Conservation (phyloP, 2,113 vertebrate species). For the Trichomycterus rosablanca region DNA sequence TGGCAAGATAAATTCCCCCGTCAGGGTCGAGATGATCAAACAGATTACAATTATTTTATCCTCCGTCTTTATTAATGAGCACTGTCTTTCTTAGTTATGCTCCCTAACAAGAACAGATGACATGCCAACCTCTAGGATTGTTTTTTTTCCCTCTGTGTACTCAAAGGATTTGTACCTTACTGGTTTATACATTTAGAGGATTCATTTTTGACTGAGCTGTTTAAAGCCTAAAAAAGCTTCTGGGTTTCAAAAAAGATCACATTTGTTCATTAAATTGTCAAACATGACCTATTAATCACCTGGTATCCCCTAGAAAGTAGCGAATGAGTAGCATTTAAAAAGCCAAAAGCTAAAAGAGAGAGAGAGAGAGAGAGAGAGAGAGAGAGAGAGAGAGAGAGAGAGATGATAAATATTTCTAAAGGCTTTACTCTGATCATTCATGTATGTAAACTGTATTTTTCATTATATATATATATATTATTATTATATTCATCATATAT, state of each 20-base stretch:
- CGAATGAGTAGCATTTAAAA: too few species aligned
- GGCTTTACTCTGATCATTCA: too few species aligned
- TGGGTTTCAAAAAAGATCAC: neutral
- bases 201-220: neutral
- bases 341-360: too few species aligned
- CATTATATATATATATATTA: too few species aligned
- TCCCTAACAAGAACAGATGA: constrained; percentile 76
- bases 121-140: constrained; percentile 67
- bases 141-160: constrained; percentile 37
- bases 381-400: too few species aligned
- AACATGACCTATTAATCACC: too few species aligned
- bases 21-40: constrained; percentile 77
- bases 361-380: too few species aligned
- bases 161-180: constrained; percentile 48
- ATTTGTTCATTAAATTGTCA: neutral
- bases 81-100: constrained; percentile 76
- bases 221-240: neutral
- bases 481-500: too few species aligned
- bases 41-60: constrained; percentile 79
- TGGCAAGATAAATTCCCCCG: constrained; percentile 75
- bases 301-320: too few species aligned
- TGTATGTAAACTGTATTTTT: too few species aligned
- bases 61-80: constrained; percentile 76
- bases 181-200: constrained; percentile 53
- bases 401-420: too few species aligned